Evolutionary conservation across 1,140 invertebrate species (phyloP).

Genomic region (Lordiphosa stackelbergi): DNA sequence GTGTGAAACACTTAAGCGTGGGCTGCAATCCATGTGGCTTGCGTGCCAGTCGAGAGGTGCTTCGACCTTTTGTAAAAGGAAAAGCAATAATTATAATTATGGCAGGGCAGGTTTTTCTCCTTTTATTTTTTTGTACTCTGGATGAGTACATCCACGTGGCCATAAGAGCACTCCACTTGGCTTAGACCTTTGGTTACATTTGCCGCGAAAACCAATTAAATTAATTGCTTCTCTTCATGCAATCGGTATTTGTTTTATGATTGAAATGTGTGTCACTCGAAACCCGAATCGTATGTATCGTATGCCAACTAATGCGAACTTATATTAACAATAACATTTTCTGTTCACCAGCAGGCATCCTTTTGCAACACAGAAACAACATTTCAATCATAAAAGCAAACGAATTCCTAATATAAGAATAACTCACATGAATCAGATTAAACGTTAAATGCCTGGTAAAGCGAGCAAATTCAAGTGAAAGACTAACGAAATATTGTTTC

Average conservation of each 20-base stretch:
- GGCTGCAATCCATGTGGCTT: constrained; percentile 18
- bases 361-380: constrained; percentile 78
- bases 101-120: constrained; percentile 24
- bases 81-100: constrained; percentile 63
- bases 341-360: constrained; percentile 75
- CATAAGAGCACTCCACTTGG: constrained; percentile 17
- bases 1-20: background rate
- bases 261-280: constrained; percentile 77
- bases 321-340: constrained; percentile 61
- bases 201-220: constrained; percentile 48
- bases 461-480: constrained; percentile 33
- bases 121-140: too few species aligned
- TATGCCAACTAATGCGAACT: constrained; percentile 26
- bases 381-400: constrained; percentile 77
- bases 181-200: background rate
- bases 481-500: constrained; percentile 78
- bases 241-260: constrained; percentile 75
- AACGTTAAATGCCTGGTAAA: constrained; percentile 11
- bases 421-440: constrained; percentile 10
- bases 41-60: constrained; percentile 50
- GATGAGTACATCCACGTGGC: constrained; percentile 57
- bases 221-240: constrained; percentile 35
- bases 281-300: constrained; percentile 19
- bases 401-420: constrained; percentile 26
- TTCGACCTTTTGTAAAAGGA: constrained; percentile 15